Percentiles rank a stretch among this genome's conserved stretches.
Evolutionary conservation across 2,113 vertebrate genomes (phyloP).

Genomic region (Lates calcarifer): DNA sequence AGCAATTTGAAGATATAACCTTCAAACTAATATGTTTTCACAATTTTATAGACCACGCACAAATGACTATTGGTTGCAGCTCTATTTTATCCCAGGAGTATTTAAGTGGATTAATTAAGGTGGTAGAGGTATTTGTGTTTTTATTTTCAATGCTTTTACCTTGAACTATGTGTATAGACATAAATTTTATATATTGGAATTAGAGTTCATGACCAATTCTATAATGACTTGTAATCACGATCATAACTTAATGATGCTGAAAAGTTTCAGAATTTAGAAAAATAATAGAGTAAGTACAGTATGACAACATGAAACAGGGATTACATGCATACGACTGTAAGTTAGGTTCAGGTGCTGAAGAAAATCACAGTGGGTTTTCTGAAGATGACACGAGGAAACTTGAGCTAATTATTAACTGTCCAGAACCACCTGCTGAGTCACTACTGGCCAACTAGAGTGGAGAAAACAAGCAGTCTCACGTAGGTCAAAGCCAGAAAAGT

Average conservation of each 20-base stretch:
- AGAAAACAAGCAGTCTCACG: constrained; percentile 11
- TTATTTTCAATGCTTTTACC: not conserved
- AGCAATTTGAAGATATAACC: no score
- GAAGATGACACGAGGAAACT: constrained; percentile 35
- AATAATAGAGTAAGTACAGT: not conserved
- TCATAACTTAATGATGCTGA: not conserved
- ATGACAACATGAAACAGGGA: not conserved
- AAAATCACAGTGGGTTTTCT: constrained; percentile 10
- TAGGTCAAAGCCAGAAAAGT: constrained; percentile 23
- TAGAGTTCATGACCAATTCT: not conserved
- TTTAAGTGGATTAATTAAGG: not conserved
- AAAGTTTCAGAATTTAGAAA: not conserved
- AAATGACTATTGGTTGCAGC: no score
- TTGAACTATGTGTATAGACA: not conserved
- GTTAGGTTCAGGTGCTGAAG: not conserved
- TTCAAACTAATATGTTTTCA: no score
- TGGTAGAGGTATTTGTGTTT: not conserved
- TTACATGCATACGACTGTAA: not conserved
- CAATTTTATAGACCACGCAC: no score
- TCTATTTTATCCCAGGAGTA: not conserved
- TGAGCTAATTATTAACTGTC: constrained; percentile 71
- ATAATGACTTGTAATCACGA: no score
- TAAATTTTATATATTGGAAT: not conserved
- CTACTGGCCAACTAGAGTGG: not conserved
- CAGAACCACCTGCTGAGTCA: constrained; percentile 62